Evolutionary conservation across 2,888 invertebrate genomes (phyloP), one percentile per base, ranked within the genome.

Genomic region (Lithophane leautieri): DNA sequence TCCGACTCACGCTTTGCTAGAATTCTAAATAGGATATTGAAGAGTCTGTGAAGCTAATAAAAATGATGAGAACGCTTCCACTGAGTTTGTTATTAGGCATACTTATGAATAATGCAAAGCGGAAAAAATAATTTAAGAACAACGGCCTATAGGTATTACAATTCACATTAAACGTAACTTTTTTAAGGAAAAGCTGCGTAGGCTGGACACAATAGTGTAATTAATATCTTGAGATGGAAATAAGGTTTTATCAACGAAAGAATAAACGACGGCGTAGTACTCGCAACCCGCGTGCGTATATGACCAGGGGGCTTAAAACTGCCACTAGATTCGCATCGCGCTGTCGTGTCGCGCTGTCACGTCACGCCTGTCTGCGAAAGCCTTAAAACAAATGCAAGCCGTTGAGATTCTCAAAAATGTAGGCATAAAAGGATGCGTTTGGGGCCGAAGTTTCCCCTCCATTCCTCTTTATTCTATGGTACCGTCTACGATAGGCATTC

Each of bases 101-200:
- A 79, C 86, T 87, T 86, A 88, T 88, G 88, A 88, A 88, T 88
- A 88, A 88, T 88, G 75, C 82, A 87, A 85, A 83, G 70, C 73
- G 79, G 65, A 67, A 79, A 81, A 88, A 85, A 78, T 84, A 78
- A 79, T 86, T 86, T 85, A 78, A 80, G 70, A 80, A 84, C 76
- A 82, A 84, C 73, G 75, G 65, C 60, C 73, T 62, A 47, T 71
- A 80, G 9, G 12, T 50, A 50, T 80, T 74, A 78, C 69, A 74
- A 74, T 81, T 78, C 62, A 67, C 60, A 70, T 82, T 78, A 70
- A 83, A 82, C 78, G 70, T 75, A 62, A 70, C 67, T 72, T 80
- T 80, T 76, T 76, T 28, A 34, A n/a, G 14, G 34, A 78, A 68
- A 79, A 78, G 63, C 22, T 58, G 22, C 22, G 70, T 50, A 16